Base-by-base conservation (phyloP, 2,797 vertebrate genomes). In the Pseudotriccus pelzelni region DNA sequence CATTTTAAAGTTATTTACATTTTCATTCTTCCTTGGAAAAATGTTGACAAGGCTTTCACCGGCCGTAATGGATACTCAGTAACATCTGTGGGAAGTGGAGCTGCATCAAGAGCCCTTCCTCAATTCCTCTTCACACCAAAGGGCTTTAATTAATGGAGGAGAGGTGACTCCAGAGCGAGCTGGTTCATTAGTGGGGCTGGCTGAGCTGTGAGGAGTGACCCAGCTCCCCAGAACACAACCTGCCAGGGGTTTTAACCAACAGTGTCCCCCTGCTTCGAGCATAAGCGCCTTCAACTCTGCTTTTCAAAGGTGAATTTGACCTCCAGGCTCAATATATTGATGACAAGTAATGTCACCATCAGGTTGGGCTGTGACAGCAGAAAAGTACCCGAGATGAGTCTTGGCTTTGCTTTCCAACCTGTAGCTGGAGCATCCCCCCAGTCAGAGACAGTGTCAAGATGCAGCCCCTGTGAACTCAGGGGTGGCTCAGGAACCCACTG, bases 1-100 rank as follows among this genome's bases (percentile, higher is more conserved):
- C 94, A 98, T 98, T 97, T 96, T 95, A 84, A 96, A 96, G 96
- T 96, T 97, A 97, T 98, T 98, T 97, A 96, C 98, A 97, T 98
- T 98, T 98, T 97, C 97, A 97, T 97, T 94, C 97, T 97, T 96
- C 95, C 84, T 78, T 62, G 90, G 96, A 92, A 97, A 97, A 97
- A 94, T 93, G 97, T 97, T 98, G 97, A 98, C 98, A 97, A 97
- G 97, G 97, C 96, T 97, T 97, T 97, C 97, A 98, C 88, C 0
- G 30, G 13, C 63, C 66, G 14, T 97, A 67, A 93, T 93, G 92
- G 93, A 95, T 50, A 76, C 90, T 52, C 82, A 60, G 89, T 8
- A 92, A 25, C 85, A 58, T 88, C 94, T 94, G 49, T 75, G 78
- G 44, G 44, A 30, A 87, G 94, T 7, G 43, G 19, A 59, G 37